Evolutionary conservation across 1,140 invertebrate genomes (phyloP).

Genomic region (Aphidius gifuensis): DNA sequence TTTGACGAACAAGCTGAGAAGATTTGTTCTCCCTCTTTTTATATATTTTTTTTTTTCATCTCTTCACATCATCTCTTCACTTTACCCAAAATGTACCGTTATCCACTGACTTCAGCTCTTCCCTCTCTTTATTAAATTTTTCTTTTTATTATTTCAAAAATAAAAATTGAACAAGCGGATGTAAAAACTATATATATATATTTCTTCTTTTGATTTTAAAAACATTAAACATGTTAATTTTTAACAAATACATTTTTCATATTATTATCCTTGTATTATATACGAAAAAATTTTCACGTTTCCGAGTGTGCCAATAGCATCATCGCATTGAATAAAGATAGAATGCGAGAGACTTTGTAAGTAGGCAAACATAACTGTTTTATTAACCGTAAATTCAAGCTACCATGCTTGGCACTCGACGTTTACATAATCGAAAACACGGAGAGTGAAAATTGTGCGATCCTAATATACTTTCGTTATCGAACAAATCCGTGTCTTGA

Average conservation of each 20-base stretch:
- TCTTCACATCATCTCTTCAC: neutral
- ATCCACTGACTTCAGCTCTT: neutral
- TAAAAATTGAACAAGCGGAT: too few species aligned
- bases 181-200: too few species aligned
- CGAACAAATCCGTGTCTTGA: conserved; percentile 20
- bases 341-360: conserved; percentile 33
- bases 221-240: too few species aligned
- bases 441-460: conserved; percentile 51
- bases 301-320: too few species aligned
- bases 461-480: conserved; percentile 39
- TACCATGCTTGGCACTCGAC: conserved; percentile 26
- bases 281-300: too few species aligned
- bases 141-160: too few species aligned
- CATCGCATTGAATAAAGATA: conserved; percentile 1
- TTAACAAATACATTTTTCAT: too few species aligned
- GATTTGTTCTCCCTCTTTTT: neutral
- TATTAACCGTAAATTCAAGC: conserved; percentile 45
- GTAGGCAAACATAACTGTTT: conserved; percentile 48
- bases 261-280: too few species aligned
- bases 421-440: conserved; percentile 52
- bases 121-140: too few species aligned
- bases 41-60: neutral
- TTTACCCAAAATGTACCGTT: neutral
- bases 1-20: conserved; percentile 9
- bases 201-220: too few species aligned